Base-by-base conservation (phyloP, 2,797 vertebrate genomes). In the Intellagama lesueurii region DNA sequence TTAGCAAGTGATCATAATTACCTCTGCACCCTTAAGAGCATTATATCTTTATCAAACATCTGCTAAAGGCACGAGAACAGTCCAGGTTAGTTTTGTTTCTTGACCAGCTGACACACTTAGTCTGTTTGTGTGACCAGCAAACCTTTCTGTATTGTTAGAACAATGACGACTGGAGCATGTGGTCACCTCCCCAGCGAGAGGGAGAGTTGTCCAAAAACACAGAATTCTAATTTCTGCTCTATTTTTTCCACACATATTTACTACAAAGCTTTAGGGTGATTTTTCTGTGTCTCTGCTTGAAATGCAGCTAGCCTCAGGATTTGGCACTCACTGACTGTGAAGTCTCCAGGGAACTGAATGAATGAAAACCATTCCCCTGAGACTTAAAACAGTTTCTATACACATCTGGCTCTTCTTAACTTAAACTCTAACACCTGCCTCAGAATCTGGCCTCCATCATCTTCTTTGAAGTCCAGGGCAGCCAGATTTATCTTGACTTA, bases 351-450 rank as follows among this genome's bases (percentile, higher is more conserved):
- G 97, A 97, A 94, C 96, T 0, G 92, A 93, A 92, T 96, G 96
- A 96, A 97, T 96, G 97, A 97, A 97, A 97, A 96, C 93, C 94
- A 96, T 95, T 89, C 95, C 95, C 96, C 16, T 1, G 96, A 95
- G 94, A 93, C 93, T 19, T 52, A 12, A 93, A 95, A 92, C 88
- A 93, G 91, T 91, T 96, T 95, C 94, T 93, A 88, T 79, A 91
- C 91, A 95, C 95, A 97, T 96, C 96, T 96, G 94, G 92, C 94
- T 96, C 93, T 93, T 96, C 96, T 96, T 96, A 95, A 94, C 95
- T 92, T 95, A 95, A 96, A 96, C 93, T 95, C 90, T 92, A 95
- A 95, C 94, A 95, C 95, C 94, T 96, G 93, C 87, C 88, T 94
- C 88, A 90, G 95, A 95, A 96, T 94, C 89, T 93, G 95, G 96